A percentile compares a stretch with the other conserved stretches of the same genome.
Evolutionary conservation across 2,113 vertebrate genomes (phyloP).

Genomic region (Antechinus flavipes): DNA sequence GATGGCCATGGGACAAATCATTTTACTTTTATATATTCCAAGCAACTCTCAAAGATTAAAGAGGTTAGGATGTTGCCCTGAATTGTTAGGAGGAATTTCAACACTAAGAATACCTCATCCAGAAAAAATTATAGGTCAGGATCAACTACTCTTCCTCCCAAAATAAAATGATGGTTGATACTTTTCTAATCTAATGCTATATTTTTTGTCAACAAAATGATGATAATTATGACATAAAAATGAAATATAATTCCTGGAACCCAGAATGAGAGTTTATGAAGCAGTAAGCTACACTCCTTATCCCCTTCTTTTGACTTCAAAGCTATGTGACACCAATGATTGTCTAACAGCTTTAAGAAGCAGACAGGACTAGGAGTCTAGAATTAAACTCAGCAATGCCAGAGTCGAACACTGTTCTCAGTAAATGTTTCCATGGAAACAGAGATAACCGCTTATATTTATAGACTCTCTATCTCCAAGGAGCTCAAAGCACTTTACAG

Average conservation of each 20-base stretch:
- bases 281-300: neutral
- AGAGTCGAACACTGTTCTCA: constrained; percentile 49
- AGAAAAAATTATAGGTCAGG: neutral
- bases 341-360: constrained; percentile 21
- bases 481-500: constrained; percentile 72
- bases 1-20: neutral
- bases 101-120: neutral
- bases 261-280: neutral
- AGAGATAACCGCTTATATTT: constrained; percentile 77
- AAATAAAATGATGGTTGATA: neutral
- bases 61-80: neutral
- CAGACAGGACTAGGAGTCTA: constrained; percentile 10
- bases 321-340: neutral
- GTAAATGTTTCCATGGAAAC: constrained; percentile 73
- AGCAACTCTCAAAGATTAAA: neutral
- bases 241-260: neutral
- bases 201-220: neutral
- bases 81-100: neutral
- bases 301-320: neutral
- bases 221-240: neutral
- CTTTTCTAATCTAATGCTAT: too few species aligned
- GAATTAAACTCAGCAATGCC: constrained; percentile 37
- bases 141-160: neutral
- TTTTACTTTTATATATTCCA: neutral
- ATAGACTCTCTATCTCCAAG: constrained; percentile 77